Percentiles rank a stretch among this genome's conserved stretches.
These are phyloP conservation scores for Prostheceraeus crozeri DNA, from an alignment of 2,888 invertebrate species.

Conservation along the genomic window DNA sequence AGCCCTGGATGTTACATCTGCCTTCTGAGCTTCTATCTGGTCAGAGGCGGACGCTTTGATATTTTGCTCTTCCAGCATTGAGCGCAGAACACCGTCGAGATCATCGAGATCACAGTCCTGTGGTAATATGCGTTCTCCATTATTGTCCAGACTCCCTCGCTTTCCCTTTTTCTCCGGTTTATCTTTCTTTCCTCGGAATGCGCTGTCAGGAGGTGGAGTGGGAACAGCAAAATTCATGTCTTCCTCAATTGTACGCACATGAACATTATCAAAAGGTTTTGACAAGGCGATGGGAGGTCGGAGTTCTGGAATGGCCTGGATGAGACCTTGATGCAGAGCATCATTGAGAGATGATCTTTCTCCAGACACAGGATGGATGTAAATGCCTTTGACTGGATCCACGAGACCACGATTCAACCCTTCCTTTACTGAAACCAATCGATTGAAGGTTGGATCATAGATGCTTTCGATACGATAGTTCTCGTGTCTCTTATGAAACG, in stretches of 20 bases:
- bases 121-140: too few species aligned
- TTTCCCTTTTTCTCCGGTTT: too few species aligned
- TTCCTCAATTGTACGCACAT: slow-evolving; percentile 36
- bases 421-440: slow-evolving; percentile 70
- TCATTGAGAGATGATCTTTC: slow-evolving; percentile 74
- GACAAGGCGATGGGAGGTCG: slow-evolving; percentile 29
- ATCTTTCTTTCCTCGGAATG: too few species aligned
- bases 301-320: slow-evolving; percentile 59
- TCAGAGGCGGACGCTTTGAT: too few species aligned
- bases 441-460: slow-evolving; percentile 33
- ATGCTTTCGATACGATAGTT: slow-evolving; percentile 35
- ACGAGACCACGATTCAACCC: slow-evolving; percentile 72
- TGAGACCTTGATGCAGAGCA: slow-evolving; percentile 78
- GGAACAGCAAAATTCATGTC: slow-evolving; percentile 65
- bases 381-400: slow-evolving; percentile 67
- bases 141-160: too few species aligned
- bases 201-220: slow-evolving; percentile 13
- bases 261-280: slow-evolving; percentile 35
- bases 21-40: too few species aligned
- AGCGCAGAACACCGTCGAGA: too few species aligned
- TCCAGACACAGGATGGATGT: slow-evolving; percentile 70
- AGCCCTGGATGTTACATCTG: too few species aligned
- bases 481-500: slow-evolving; percentile 33
- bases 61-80: too few species aligned
- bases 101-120: too few species aligned